These are phyloP conservation scores for Monopterus albus DNA, from an alignment of 2,113 vertebrate genomes.

Conservation along the genomic window DNA sequence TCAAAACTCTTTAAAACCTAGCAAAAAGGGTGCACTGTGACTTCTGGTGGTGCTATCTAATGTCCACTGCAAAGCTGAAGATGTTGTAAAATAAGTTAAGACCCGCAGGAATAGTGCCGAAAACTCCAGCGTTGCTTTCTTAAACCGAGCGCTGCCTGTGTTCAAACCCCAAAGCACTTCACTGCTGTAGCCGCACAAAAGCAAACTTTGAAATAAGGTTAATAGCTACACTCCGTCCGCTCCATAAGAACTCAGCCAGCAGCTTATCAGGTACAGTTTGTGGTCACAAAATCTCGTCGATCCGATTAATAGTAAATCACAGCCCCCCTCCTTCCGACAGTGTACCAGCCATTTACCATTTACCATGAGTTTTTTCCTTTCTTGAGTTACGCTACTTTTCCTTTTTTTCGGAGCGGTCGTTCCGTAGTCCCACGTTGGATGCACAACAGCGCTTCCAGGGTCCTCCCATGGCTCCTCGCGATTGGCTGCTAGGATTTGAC, in stretches of 20 bases:
- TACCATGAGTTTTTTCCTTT: constrained; percentile 74
- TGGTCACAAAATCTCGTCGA: constrained; percentile 61
- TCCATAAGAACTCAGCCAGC: constrained; percentile 11
- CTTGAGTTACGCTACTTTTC: constrained; percentile 75
- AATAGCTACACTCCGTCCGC: constrained; percentile 3
- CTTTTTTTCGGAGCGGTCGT: constrained; percentile 65
- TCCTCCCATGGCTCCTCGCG: constrained; percentile 55
- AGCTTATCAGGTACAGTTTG: constrained; percentile 68
- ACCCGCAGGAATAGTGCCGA: constrained; percentile 7
- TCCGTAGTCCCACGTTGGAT: constrained; percentile 88
- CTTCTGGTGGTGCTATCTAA: not conserved
- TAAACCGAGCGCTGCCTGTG: constrained; percentile 21
- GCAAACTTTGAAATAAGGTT: constrained; percentile 69
- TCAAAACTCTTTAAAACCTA: not conserved
- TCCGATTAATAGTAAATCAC: constrained; percentile 66
- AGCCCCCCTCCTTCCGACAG: constrained; percentile 57
- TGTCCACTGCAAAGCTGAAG: constrained; percentile 5
- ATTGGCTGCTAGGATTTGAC: constrained; percentile 68
- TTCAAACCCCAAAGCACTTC: constrained; percentile 46
- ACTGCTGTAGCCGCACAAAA: constrained; percentile 40
- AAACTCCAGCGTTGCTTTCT: constrained; percentile 49
- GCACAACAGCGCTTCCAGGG: constrained; percentile 76
- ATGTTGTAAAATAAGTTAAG: constrained; percentile 8
- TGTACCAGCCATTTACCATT: constrained; percentile 50
- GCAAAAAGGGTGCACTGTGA: not conserved